Base-by-base conservation (phyloP, 2,888 invertebrate species). In the Magallana nippona region DNA sequence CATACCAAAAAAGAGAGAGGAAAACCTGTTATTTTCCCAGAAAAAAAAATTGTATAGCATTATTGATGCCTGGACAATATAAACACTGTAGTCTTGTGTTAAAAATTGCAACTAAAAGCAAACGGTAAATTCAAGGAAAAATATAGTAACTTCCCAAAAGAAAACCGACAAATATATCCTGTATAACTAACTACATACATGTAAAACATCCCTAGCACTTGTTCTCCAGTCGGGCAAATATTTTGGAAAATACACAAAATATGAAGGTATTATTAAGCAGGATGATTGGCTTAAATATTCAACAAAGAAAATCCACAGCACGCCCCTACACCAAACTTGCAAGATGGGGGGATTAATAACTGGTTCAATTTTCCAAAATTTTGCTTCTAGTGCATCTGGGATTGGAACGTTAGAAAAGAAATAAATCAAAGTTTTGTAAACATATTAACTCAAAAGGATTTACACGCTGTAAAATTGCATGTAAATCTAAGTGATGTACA, bases 401-500 rank as follows among this genome's bases (percentile, higher is more conserved):
- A 44, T 71, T 82, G 82, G 71, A 82, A 82, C 82, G 71, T 81
- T 71, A 55, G 55, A 44, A 44, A 44, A 44, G 44, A 44, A 44
- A 44, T 44, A 44, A 44, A 44, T 44, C 44, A 82, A 82, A 71
- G 55, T 80, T 55, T 32, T 79, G 79, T 79, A 79, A 32, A 71
- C 56, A 60, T 82, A 82, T 57, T 62, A 71, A 55, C 56, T 77
- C 22, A 56, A 32, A 19, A 44, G 19, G 15, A 55, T 60, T 71
- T 56, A 71, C 71, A 82, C 55, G 71, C 71, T 82, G 82, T 82
- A 82, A 82, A 82, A 44, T 71, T 82, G 71, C 82, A 82, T 71
- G 55, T 82, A 55, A 55, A 78, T 57, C 87, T 90, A 93, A 83
- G 90, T 89, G 83, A 93, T 92, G 90, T 94, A 95, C 82, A 94